Evolutionary conservation across 2,888 invertebrate genomes (phyloP).

Genomic region (Leptinotarsa peninsularis): DNA sequence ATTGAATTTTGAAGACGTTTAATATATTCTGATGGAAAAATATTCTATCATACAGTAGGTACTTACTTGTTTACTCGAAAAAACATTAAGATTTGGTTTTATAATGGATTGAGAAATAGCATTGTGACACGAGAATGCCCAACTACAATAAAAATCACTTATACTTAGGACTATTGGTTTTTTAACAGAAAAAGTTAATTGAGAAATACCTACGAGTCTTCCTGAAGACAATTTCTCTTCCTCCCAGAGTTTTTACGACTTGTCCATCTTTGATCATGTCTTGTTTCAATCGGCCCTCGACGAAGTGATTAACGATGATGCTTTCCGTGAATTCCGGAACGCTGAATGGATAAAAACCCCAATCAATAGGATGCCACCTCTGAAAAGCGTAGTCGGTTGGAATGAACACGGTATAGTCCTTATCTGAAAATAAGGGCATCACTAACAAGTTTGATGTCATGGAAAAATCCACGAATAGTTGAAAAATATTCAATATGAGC

Average conservation of each 20-base stretch:
- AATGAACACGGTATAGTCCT: conserved; percentile 73
- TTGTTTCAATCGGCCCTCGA: conserved; percentile 71
- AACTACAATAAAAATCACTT: background rate
- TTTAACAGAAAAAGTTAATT: background rate
- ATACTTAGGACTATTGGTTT: background rate
- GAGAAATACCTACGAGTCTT: conserved; percentile 69
- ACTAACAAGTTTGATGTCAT: conserved; percentile 14
- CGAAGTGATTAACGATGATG: conserved; percentile 73
- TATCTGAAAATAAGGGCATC: conserved; percentile 61
- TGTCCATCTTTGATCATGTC: conserved; percentile 70
- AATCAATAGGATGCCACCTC: conserved; percentile 77
- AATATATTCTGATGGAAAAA: too few relatives aligned
- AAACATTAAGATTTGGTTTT: too few relatives aligned
- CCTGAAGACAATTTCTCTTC: conserved; percentile 70
- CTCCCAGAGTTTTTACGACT: conserved; percentile 71
- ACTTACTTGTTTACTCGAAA: too few relatives aligned
- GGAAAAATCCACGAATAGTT: background rate
- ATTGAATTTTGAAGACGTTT: too few relatives aligned
- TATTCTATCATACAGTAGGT: too few relatives aligned
- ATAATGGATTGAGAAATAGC: too few relatives aligned
- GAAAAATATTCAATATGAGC: conserved; percentile 4
- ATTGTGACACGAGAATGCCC: too few relatives aligned
- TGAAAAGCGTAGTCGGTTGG: conserved; percentile 76
- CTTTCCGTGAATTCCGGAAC: conserved; percentile 75
- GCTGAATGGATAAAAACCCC: conserved; percentile 78